These are phyloP conservation scores for Anthophora plumipes DNA, from an alignment of 2,888 invertebrate species.

Conservation along the genomic window DNA sequence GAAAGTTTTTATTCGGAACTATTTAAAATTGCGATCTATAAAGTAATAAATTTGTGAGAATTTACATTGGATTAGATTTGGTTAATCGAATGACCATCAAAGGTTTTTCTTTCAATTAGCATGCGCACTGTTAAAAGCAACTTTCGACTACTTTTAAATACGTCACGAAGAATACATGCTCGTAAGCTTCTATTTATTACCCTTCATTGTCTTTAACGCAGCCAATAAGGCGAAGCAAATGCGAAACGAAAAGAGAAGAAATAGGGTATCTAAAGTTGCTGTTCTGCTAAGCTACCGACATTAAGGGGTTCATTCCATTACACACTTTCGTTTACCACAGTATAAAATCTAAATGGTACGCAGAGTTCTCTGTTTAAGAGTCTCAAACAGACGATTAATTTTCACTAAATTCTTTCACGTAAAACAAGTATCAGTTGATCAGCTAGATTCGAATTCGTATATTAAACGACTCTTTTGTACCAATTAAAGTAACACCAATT, in stretches of 20 bases:
- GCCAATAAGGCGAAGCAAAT: neutral
- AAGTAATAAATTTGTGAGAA: neutral
- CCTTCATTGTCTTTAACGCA: neutral
- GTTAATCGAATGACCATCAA: too few relatives aligned
- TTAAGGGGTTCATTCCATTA: neutral
- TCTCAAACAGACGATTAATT: neutral
- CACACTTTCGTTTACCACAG: neutral
- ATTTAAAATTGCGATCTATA: too few relatives aligned
- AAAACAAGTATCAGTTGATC: neutral
- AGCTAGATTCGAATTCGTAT: too few relatives aligned
- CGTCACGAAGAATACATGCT: neutral
- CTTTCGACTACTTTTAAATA: neutral
- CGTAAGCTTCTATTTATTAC: too few relatives aligned
- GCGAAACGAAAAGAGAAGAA: neutral
- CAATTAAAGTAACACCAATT: too few relatives aligned
- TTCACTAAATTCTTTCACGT: neutral
- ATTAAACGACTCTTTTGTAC: too few relatives aligned
- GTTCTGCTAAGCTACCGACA: neutral
- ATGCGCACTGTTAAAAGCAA: neutral
- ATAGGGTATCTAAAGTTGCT: neutral
- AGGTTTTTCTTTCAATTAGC: too few relatives aligned
- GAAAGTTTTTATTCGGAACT: too few relatives aligned
- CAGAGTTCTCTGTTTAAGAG: neutral
- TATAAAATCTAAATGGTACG: neutral
- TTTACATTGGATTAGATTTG: too few relatives aligned